Percentiles rank a stretch among this genome's conserved stretches.
Conservation (phyloP, 2,797 vertebrate genomes). For the Anguilla anguilla region DNA sequence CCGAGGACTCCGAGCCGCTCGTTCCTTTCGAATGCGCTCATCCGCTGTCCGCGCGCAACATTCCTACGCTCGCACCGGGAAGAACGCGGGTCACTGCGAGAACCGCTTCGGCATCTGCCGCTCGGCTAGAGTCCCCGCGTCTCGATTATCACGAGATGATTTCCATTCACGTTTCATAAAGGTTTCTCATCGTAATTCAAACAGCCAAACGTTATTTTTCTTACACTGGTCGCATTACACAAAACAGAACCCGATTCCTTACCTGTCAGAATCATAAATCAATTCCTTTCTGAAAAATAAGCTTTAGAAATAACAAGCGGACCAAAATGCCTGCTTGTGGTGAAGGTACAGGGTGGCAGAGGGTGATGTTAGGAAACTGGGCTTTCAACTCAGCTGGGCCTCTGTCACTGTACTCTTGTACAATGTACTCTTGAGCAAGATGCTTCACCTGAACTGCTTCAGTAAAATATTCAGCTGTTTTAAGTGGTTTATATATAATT, state of each 20-base stretch:
- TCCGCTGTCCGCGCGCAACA: background rate
- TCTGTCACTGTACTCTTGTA: background rate
- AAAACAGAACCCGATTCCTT: conserved; percentile 74
- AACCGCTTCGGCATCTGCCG: conserved; percentile 43
- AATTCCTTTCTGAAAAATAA: conserved; percentile 50
- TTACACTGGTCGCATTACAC: conserved; percentile 72
- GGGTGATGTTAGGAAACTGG: background rate
- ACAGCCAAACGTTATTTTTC: conserved; percentile 73
- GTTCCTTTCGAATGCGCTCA: background rate
- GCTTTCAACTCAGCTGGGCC: background rate
- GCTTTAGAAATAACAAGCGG: conserved; percentile 64
- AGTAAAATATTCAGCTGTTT: background rate
- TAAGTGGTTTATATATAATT: background rate
- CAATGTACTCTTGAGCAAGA: background rate
- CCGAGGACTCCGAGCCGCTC: background rate
- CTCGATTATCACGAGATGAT: conserved; percentile 73
- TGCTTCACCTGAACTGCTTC: background rate
- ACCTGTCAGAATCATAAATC: conserved; percentile 68
- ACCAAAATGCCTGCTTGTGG: conserved; percentile 30
- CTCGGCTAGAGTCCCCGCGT: conserved; percentile 54
- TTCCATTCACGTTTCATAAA: conserved; percentile 72
- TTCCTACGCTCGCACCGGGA: conserved; percentile 49
- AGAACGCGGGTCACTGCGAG: conserved; percentile 69
- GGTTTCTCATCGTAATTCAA: conserved; percentile 78
- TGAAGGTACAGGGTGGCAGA: conserved; percentile 27